Evolutionary conservation across 2,113 vertebrate genomes (phyloP), one percentile per base, ranked within the genome.

Genomic region (Toxotes chatareus): DNA sequence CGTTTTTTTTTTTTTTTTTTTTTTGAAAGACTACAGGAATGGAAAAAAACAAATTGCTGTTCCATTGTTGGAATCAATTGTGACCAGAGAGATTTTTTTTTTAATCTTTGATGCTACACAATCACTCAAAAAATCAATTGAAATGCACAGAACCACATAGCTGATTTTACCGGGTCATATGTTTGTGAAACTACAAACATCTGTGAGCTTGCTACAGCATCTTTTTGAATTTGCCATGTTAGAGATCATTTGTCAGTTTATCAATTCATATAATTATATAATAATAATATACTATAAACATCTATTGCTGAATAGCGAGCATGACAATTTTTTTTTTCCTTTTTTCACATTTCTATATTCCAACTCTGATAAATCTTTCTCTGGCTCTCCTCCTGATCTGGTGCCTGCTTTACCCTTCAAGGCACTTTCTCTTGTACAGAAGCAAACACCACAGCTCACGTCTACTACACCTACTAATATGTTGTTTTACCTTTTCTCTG

Each of bases 351-450:
- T 38, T 38, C 36, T 38, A 38, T 7, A 38, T 38, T 38, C 36
- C 7, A 38, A 38, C 4, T 38, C 36, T 38, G 7, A 38, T 38
- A 1, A 38, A 38, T 38, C 36, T 38, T 44, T 44, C 42, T 47
- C 14, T 8, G 1, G 38, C 38, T 40, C 38, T 7, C 38, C 8
- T 8, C 7, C 38, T 40, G 6, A 40, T 40, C 38, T 47, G 14
- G 13, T 4, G 3, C 13, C 44, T 46, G 12, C 12, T 10, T 46
- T 47, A 36, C 6, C 6, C 14, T 44, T 34, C 6, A 7, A 44
- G 23, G 73, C 23, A 5, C 36, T 14, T 31, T 64, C 60, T 59
- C 8, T 83, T 59, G 49, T 44, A 16, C 57, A 57, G 40, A 57
- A 62, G 56, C 12, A 16, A 73, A 16, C 6, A 14, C 44, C 16